phyloP scores from a whole-genome alignment of 2,113 vertebrate species.

The Atlantisia rogersi region DNA sequence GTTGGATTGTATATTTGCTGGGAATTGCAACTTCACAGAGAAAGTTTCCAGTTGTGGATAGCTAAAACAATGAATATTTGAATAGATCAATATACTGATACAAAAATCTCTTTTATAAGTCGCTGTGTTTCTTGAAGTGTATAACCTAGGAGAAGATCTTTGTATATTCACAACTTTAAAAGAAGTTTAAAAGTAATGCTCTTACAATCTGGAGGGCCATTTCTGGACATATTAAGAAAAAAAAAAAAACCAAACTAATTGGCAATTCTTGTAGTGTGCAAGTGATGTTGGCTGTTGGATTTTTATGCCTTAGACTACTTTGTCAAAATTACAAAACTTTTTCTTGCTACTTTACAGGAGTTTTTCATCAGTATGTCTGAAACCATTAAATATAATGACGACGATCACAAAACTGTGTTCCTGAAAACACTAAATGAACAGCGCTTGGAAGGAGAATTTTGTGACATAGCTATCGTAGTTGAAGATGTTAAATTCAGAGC shows the following conservation, averaged over 20 bases:
- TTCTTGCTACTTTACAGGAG: constrained; percentile 75
- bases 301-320: neutral
- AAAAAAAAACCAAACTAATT: neutral
- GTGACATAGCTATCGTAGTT: constrained; percentile 94
- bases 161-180: neutral
- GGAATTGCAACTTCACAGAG: neutral
- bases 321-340: neutral
- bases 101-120: neutral
- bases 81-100: neutral
- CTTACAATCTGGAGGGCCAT: neutral
- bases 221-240: neutral
- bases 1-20: neutral
- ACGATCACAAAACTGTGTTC: constrained; percentile 96
- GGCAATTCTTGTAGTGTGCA: neutral
- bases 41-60: neutral
- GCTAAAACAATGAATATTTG: neutral
- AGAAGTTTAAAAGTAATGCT: neutral
- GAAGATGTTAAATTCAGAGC: constrained; percentile 96
- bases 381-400: constrained; percentile 95
- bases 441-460: constrained; percentile 93
- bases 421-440: constrained; percentile 96
- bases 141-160: neutral
- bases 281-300: neutral
- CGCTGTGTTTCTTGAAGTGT: neutral
- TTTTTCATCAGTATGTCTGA: constrained; percentile 95